Conservation (phyloP, 2,113 vertebrate genomes). For the Trochalopteron elliotii region DNA sequence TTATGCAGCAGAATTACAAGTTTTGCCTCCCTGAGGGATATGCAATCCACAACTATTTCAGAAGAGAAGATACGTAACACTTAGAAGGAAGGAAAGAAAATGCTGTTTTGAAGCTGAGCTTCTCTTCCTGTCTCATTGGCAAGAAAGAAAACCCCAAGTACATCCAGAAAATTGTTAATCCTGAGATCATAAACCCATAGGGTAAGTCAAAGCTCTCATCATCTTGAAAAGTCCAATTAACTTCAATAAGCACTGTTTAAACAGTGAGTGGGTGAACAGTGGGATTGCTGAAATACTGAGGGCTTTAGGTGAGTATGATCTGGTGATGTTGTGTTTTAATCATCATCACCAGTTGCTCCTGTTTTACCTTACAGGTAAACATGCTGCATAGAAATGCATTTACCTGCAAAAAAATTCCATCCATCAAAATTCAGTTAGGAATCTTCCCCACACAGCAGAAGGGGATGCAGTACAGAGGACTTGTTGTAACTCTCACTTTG, state of each 20-base stretch:
- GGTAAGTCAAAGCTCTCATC: not conserved
- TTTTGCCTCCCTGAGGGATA: not conserved
- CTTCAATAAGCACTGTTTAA: not conserved
- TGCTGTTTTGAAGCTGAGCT: not conserved
- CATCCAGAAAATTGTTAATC: not conserved
- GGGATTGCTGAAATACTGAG: not conserved
- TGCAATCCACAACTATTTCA: not conserved
- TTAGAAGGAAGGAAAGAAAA: constrained; percentile 26
- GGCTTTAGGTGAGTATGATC: not conserved
- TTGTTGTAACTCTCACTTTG: not conserved
- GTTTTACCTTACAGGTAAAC: not conserved
- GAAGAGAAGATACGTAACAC: not conserved
- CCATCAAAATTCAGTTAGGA: not conserved
- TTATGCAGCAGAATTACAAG: not conserved
- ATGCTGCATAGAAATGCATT: not conserved
- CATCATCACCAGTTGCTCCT: not conserved
- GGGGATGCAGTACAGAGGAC: not conserved
- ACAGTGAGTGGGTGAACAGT: not conserved
- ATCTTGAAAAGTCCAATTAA: not conserved
- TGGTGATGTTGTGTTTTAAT: not conserved
- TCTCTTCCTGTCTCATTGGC: not conserved
- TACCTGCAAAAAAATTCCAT: not conserved
- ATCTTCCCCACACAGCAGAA: not conserved
- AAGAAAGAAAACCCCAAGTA: not conserved
- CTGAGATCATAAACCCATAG: not conserved